Conservation (phyloP, 2,797 vertebrate species). For the Aselliscus stoliczkanus region DNA sequence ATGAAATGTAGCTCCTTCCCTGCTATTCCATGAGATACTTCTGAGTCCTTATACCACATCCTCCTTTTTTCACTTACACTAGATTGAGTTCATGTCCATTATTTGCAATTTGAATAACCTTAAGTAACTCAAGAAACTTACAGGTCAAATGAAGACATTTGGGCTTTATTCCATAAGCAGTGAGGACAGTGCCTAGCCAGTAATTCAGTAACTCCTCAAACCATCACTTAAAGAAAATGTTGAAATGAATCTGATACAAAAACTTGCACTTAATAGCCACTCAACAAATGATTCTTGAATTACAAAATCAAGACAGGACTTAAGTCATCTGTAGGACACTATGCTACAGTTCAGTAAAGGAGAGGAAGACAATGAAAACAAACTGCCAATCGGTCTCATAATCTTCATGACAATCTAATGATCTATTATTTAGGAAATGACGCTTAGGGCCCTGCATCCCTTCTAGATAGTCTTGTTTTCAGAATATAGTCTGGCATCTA, state of each 20-base stretch:
- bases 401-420: neutral
- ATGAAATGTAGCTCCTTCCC: neutral
- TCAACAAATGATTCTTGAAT: neutral
- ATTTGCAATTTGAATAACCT: neutral
- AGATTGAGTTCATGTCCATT: conserved; percentile 3
- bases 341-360: neutral
- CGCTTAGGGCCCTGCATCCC: neutral
- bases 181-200: neutral
- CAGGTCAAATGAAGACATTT: neutral
- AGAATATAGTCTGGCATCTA: neutral
- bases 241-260: neutral
- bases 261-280: neutral
- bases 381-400: neutral
- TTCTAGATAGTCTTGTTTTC: neutral
- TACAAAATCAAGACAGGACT: neutral
- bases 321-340: neutral
- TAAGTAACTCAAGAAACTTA: neutral
- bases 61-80: neutral
- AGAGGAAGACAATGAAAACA: neutral
- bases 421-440: neutral
- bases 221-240: neutral
- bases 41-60: neutral
- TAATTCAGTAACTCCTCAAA: neutral
- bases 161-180: neutral
- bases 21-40: neutral